Evolutionary conservation across 2,888 invertebrate species (phyloP), one percentile per base, ranked within the genome.

Genomic region (Ceratothoa steindachneri): DNA sequence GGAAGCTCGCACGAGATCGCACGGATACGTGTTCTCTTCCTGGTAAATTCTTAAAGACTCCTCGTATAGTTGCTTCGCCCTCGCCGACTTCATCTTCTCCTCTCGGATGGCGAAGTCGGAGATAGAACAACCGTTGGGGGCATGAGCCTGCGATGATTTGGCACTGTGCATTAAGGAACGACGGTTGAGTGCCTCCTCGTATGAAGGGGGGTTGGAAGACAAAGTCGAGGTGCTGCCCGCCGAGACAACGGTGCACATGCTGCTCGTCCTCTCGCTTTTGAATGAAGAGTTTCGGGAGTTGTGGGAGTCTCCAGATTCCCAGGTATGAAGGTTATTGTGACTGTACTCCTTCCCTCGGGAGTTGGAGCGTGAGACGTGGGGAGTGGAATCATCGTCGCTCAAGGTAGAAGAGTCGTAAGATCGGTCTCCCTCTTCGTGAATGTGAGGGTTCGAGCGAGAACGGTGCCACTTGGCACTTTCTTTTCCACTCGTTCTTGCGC

Each of bases 301-400:
- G 31, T 76, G 74, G 69, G 80, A 80, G 30, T 80, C 80, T 7
- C 80, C 77, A 51, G 80, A 80, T 60, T 82, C 82, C 81, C 82
- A 82, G 24, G 81, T 80, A 30, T 82, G 81, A 51, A 73, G 69
- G 22, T 80, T 81, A 30, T 81, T 81, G 15, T 81, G 80, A 22
- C 80, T 81, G 73, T 81, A 82, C 71, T 85, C 85, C 72, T 86
- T 86, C 2, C 86, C 84, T n/a, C 85, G 81, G 12, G 85, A 85
- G 80, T 85, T 85, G 52, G 85, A 85, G 24, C 85, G 81, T 5
- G 85, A 85, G 5, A 85, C 84, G 75, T 85, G 85, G 2, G 85
- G 85, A 0, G 85, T 85, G 55, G 85, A 85, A 81, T 86, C 85
- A 72, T 86, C 86, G 75, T 85, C 86, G 65, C 85, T 85, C 75